phyloP scores from a whole-genome alignment of 2,888 invertebrate genomes.

The Octodonta nipae region DNA sequence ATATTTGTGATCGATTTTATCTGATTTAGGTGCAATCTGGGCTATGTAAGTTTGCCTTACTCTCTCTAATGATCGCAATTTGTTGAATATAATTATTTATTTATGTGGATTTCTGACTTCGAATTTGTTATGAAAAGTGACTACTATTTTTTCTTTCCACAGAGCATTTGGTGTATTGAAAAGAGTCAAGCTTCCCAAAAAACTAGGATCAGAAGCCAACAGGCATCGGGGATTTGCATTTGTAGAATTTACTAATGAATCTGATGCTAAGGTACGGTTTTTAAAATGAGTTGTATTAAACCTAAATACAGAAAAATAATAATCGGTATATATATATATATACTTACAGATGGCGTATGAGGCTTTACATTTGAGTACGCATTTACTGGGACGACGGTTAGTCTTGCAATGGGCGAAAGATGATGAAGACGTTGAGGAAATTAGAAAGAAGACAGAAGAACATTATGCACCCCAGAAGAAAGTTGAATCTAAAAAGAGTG shows the following conservation, averaged over 20 bases:
- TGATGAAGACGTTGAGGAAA: slow-evolving; percentile 61
- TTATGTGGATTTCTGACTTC: too few relatives aligned
- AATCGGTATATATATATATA: too few relatives aligned
- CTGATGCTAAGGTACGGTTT: too few relatives aligned
- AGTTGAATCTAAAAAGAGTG: slow-evolving; percentile 34
- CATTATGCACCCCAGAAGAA: slow-evolving; percentile 39
- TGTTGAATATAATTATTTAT: too few relatives aligned
- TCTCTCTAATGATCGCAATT: too few relatives aligned
- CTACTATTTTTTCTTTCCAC: too few relatives aligned
- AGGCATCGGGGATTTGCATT: slow-evolving; percentile 91
- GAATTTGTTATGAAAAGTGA: too few relatives aligned
- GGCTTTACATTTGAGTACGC: slow-evolving; percentile 86
- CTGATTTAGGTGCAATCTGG: too few relatives aligned
- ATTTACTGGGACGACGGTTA: slow-evolving; percentile 89
- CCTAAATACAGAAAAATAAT: too few relatives aligned
- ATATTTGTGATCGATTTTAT: too few relatives aligned
- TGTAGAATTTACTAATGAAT: slow-evolving; percentile 77
- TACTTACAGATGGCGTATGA: slow-evolving; percentile 91
- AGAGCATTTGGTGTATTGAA: slow-evolving; percentile 89
- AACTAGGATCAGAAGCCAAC: slow-evolving; percentile 56
- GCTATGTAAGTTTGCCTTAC: too few relatives aligned
- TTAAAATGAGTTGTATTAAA: too few relatives aligned
- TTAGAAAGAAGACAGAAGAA: slow-evolving; percentile 75
- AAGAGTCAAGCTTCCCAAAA: slow-evolving; percentile 79
- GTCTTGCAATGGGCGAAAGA: slow-evolving; percentile 91